Evolutionary conservation across 2,113 vertebrate genomes (phyloP).

Genomic region (Syrrhaptes paradoxus): DNA sequence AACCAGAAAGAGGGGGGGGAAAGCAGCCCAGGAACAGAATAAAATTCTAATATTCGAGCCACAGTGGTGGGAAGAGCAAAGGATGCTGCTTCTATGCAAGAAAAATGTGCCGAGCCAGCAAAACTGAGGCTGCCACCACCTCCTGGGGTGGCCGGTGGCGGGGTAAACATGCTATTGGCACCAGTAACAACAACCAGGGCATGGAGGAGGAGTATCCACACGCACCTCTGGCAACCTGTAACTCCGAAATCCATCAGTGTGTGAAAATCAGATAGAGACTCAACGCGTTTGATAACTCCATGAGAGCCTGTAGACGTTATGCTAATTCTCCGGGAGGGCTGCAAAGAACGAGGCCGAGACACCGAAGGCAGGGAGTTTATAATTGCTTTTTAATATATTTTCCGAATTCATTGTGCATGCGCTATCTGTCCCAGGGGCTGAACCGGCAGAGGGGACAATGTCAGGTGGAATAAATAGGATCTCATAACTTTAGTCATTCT

Average conservation of each 20-base stretch:
- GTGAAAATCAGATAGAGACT: conserved; percentile 64
- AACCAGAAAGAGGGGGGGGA: background rate
- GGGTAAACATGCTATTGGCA: background rate
- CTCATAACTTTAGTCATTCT: conserved; percentile 60
- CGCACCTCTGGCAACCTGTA: conserved; percentile 53
- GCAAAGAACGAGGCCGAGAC: conserved; percentile 61
- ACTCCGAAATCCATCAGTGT: conserved; percentile 40
- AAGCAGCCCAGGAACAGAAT: conserved; percentile 18
- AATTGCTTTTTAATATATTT: conserved; percentile 79
- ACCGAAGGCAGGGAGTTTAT: conserved; percentile 69
- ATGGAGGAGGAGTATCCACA: background rate
- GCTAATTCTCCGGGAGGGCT: conserved; percentile 65
- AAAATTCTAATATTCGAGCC: background rate
- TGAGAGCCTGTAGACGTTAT: conserved; percentile 69
- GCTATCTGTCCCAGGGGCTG: conserved; percentile 39
- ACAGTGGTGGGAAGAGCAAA: conserved; percentile 12
- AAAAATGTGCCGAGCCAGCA: background rate
- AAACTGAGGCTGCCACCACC: conserved; percentile 1
- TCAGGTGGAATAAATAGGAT: conserved; percentile 61
- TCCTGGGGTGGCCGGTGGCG: background rate
- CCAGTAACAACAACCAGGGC: background rate
- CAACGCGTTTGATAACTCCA: conserved; percentile 62
- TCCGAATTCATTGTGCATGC: conserved; percentile 71
- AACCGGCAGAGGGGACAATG: conserved; percentile 53
- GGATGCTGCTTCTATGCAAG: conserved; percentile 7